Base-by-base conservation (phyloP, 2,113 vertebrate species). In the Sceloporus tristichus region DNA sequence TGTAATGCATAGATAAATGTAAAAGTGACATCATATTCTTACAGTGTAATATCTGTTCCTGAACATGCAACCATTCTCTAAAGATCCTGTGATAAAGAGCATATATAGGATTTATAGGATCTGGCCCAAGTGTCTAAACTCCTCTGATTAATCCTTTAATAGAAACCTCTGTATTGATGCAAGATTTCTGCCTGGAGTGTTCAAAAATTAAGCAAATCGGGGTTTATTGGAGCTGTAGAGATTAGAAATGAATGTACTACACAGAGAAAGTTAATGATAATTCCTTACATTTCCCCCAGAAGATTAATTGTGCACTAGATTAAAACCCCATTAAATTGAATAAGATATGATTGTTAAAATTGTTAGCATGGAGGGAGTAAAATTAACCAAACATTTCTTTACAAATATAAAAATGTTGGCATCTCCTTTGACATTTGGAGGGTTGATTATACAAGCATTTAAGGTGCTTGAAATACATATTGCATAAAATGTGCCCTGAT, bases 261-360 rank as follows among this genome's bases (percentile, higher is more conserved):
- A 81, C 86, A 90, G 74, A 93, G 87, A 89, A 95, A 96, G 77
- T 95, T 95, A 93, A 93, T 95, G 94, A 92, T 96, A 94, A 95
- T 96, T 96, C 96, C 94, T 95, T 95, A 92, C 53, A 91, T 95
- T 95, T 94, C 91, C 88, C 88, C 89, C 89, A 92, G 92, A 93
- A 96, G 93, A 96, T 96, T 96, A 96, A 96, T 96, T 96, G 93
- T 91, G 95, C 92, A 87, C 95, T 94, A 95, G 94, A 97, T 96
- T 96, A 96, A 97, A 95, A 92, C 88, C 82, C 86, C 91, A 96
- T 96, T 96, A 95, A 94, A 96, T 95, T 96, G 94, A 95, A 93
- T 94, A 93, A 70, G 87, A 89, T 96, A 95, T 95, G 91, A 94
- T 93, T 91, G 89, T 95, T 96, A 91, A 95, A 96, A 94, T 93